Base-by-base conservation (phyloP, 1,140 invertebrate genomes). In the Drosophila orosa region DNA sequence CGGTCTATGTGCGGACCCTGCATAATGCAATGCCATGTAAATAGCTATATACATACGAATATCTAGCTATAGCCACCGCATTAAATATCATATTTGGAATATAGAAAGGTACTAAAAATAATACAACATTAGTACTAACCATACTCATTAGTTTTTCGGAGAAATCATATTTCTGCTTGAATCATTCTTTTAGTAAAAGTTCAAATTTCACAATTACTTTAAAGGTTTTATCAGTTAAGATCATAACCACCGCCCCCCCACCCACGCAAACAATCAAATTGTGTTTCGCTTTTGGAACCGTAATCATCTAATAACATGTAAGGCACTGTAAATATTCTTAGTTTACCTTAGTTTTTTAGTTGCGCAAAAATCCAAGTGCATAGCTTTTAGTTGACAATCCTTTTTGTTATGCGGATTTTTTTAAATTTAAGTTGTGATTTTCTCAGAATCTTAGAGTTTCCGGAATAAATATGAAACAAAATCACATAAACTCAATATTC, bases 391-490 rank as follows among this genome's bases (percentile, higher is more conserved):
- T 39, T 71, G 35, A 3, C 42, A 39, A 39, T 48, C n/a, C 7
- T 40, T 29, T 47, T 54, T 58, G 67, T 71, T 71, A 47, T 71
- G 33, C 67, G 33, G 24, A 37, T 47, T 57, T 47, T 57, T 47
- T 47, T 54, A 10, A 39, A 47, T 57, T 33, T 58, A 71, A 71
- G 50, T 71, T 71, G 33, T 71, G 22, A 71, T 58, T 71, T 47
- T 15, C 24, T 39, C 50, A 71, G 67, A 71, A 57, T 71, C 40
- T 47, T 71, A 68, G 48, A 65, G 48, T 65, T 68, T 44, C 65
- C 50, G 47, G 63, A 71, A 71, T 71, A 71, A 71, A 71, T 66
- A 68, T 66, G 35, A 52, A 68, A 54, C n/a, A 67, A 52, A 67
- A 67, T 24, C 25, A 24, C 35, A 63, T 31, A 5, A 33, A 35